Evolutionary conservation across 2,797 vertebrate species (phyloP).

Genomic region (Lerista edwardsae): DNA sequence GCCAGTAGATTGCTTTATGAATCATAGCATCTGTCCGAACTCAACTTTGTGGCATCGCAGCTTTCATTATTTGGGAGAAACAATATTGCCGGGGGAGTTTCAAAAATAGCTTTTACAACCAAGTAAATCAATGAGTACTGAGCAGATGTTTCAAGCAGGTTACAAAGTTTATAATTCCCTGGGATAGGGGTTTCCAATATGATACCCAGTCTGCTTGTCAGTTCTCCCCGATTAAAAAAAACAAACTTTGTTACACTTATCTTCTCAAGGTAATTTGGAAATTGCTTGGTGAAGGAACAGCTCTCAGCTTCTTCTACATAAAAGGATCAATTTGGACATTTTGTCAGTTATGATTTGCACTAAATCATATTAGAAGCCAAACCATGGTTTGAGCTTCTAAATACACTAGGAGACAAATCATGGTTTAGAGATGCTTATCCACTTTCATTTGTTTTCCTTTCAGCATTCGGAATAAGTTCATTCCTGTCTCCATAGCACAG

Average conservation of each 20-base stretch:
- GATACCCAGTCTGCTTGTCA: background rate
- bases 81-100: background rate
- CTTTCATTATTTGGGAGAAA: conserved; percentile 25
- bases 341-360: background rate
- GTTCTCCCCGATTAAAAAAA: too few relatives aligned
- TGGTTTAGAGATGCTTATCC: too few relatives aligned
- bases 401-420: too few relatives aligned
- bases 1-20: background rate
- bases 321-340: background rate
- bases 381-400: background rate
- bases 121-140: background rate
- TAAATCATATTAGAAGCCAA: background rate
- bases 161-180: background rate
- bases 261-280: background rate
- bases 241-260: background rate
- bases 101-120: conserved; percentile 5
- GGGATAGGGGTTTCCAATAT: background rate
- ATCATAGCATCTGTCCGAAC: background rate
- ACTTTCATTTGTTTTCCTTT: background rate
- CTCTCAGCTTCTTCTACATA: background rate
- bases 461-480: background rate
- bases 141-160: background rate
- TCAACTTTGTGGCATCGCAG: conserved; percentile 10
- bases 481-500: too few relatives aligned
- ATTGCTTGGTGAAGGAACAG: background rate